Evolutionary conservation across 2,888 invertebrate species (phyloP).

Genomic region (Cabera pusaria): DNA sequence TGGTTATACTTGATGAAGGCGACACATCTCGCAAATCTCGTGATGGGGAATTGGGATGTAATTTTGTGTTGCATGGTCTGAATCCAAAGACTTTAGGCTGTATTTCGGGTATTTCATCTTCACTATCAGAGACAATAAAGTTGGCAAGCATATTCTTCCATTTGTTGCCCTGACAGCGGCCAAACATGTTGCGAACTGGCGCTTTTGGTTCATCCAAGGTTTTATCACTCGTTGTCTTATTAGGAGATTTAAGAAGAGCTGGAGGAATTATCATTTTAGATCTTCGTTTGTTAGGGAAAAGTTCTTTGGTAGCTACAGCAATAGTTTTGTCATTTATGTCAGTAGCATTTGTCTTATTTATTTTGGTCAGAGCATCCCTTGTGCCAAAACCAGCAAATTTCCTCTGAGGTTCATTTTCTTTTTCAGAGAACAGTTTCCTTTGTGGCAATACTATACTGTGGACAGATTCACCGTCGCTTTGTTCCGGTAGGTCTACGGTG

Average conservation of each 20-base stretch:
- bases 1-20: conserved; percentile 52
- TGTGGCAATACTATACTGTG: conserved; percentile 68
- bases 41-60: conserved; percentile 31
- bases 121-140: conserved; percentile 66
- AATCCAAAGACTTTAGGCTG: conserved; percentile 59
- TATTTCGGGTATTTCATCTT: conserved; percentile 65
- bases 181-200: conserved; percentile 57
- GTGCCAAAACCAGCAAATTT: conserved; percentile 49
- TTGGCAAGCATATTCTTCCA: conserved; percentile 66
- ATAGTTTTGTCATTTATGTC: conserved; percentile 48
- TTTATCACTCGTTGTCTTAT: conserved; percentile 54
- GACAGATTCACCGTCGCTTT: conserved; percentile 69
- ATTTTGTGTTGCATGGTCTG: conserved; percentile 39
- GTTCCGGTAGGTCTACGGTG: conserved; percentile 61
- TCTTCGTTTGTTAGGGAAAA: conserved; percentile 51
- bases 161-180: conserved; percentile 44
- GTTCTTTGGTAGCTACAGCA: conserved; percentile 47
- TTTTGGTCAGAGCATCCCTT: conserved; percentile 52
- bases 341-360: conserved; percentile 42
- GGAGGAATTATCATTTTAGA: conserved; percentile 57
- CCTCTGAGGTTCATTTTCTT: conserved; percentile 49
- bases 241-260: conserved; percentile 55
- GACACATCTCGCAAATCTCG: conserved; percentile 44
- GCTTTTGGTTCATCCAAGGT: conserved; percentile 43
- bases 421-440: conserved; percentile 60